phyloP scores from a whole-genome alignment of 1,140 invertebrate genomes.

The Dysdera silvatica region DNA sequence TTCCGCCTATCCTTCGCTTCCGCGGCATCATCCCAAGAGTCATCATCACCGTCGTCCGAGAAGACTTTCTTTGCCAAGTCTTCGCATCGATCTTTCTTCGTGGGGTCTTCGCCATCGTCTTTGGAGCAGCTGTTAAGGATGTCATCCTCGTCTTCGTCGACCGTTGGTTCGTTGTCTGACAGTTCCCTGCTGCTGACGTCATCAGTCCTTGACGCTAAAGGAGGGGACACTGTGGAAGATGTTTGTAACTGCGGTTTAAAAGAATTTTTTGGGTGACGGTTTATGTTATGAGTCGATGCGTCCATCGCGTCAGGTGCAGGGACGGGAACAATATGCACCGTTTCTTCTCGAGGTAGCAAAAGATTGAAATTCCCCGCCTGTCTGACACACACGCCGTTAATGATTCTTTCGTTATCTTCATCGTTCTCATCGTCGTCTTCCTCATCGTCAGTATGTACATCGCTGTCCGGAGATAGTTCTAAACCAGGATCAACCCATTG shows the following conservation, averaged over 20 bases:
- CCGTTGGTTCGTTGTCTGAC: constrained; percentile 8
- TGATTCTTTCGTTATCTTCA: constrained; percentile 49
- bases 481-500: constrained; percentile 94
- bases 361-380: constrained; percentile 44
- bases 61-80: too few species aligned
- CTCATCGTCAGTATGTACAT: constrained; percentile 27
- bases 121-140: neutral
- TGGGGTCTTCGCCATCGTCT: too few species aligned
- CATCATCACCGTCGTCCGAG: constrained; percentile 11
- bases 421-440: constrained; percentile 25
- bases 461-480: constrained; percentile 53
- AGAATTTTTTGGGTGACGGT: neutral
- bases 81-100: too few species aligned
- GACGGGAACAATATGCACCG: constrained; percentile 18
- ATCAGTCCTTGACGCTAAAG: constrained; percentile 4
- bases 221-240: too few species aligned
- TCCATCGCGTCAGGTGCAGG: constrained; percentile 16
- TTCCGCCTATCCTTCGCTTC: constrained; percentile 24
- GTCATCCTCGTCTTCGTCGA: neutral
- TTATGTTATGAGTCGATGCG: neutral
- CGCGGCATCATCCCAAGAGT: constrained; percentile 15
- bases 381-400: constrained; percentile 87
- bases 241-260: too few species aligned
- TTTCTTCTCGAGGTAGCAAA: constrained; percentile 15
- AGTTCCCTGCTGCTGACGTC: neutral